Evolutionary conservation across 2,113 vertebrate species (phyloP).

Genomic region (Syrmaticus mikado): DNA sequence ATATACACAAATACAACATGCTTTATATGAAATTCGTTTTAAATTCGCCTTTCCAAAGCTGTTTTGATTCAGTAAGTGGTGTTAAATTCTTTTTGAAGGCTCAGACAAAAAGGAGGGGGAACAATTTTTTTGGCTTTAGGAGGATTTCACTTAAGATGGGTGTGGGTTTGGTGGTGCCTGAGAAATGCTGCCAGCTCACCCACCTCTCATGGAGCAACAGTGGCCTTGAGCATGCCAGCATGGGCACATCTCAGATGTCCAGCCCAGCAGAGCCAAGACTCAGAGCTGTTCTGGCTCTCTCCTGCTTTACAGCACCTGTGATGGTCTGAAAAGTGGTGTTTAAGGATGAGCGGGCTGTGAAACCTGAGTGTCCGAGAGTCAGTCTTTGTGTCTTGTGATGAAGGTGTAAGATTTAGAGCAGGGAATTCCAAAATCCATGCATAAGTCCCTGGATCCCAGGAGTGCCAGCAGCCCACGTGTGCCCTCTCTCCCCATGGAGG

Average conservation of each 20-base stretch:
- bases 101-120: not conserved
- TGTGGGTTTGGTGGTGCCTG: not conserved
- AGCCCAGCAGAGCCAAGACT: not conserved
- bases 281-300: not conserved
- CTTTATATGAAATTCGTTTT: not conserved
- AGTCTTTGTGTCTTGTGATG: not conserved
- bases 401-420: not conserved
- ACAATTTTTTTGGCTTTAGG: not conserved
- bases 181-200: too few relatives aligned
- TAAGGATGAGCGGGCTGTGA: not conserved
- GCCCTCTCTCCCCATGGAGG: not conserved
- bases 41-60: not conserved
- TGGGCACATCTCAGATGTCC: not conserved
- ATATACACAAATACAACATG: too few relatives aligned
- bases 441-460: not conserved
- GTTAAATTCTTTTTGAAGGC: not conserved
- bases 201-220: too few relatives aligned
- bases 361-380: not conserved
- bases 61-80: not conserved
- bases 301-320: not conserved
- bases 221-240: too few relatives aligned
- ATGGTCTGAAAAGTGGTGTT: not conserved
- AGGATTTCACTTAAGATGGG: not conserved
- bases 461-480: not conserved
- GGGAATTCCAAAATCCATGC: fast-evolving